Base-by-base conservation (phyloP, 2,888 invertebrate species). In the Tetropium fuscum region DNA sequence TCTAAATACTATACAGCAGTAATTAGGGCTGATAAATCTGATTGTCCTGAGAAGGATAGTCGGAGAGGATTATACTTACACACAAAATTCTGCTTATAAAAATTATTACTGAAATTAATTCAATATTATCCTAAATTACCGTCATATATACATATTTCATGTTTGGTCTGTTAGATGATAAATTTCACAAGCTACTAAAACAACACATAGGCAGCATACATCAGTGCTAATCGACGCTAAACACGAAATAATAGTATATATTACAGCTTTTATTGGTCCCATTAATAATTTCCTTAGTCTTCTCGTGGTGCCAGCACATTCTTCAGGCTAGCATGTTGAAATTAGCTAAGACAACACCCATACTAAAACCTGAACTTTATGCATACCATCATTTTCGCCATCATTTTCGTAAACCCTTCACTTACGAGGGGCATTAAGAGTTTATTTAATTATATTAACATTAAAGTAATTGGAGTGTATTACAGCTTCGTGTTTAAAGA, bases 361-460 rank as follows among this genome's bases (percentile, higher is more conserved):
- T 15, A 13, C 15, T 15, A 34, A 34, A 2, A 13, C 15, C 34
- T 15, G 5, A 34, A 44, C 8, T 48, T 32, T 48, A 18, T 32
- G 34, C 32, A 38, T 48, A 20, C 51, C 51, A 44, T 51, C 19
- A 51, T 20, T 34, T 47, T 38, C 11, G 38, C n/a, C n/a, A n/a
- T n/a, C n/a, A n/a, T n/a, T n/a, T n/a, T n/a, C 11, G 38, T 10
- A 41, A 30, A 41, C 32, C 32, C 32, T 43, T 22, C 18, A 53
- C 53, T 53, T 53, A 43, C 8, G 30, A 15, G 25, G n/a, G 7
- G 18, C 55, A 55, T 55, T 47, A 55, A 30, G 44, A 19, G 36
- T 55, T 27, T 38, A 55, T 47, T 55, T 47, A 55, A 55, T 55
- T 55, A 55, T 55, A 55, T 55, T 11, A 47, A 38, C 55, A 55